phyloP scores from a whole-genome alignment of 1,140 invertebrate species.

The Mamestra configurata region DNA sequence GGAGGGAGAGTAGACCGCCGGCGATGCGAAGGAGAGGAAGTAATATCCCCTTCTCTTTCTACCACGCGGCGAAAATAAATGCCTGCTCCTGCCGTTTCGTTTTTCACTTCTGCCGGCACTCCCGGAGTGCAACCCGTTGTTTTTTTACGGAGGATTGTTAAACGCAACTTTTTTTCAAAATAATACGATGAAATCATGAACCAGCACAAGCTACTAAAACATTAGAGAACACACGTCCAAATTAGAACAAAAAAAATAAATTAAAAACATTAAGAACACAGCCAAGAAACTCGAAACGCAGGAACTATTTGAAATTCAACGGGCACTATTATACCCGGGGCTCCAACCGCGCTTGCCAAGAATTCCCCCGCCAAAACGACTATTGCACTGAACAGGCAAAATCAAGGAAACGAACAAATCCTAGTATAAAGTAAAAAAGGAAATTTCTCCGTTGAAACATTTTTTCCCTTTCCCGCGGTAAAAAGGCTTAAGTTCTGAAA shows the following conservation, averaged over 20 bases:
- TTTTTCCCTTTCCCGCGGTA: constrained; percentile 29
- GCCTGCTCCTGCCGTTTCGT: too few species aligned
- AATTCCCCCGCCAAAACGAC: constrained; percentile 42
- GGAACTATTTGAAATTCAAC: constrained; percentile 47
- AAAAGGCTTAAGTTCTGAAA: constrained; percentile 52
- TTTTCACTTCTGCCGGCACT: too few species aligned
- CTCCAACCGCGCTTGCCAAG: constrained; percentile 40
- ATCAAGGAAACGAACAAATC: constrained; percentile 44
- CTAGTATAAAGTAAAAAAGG: constrained; percentile 30
- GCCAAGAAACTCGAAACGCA: constrained; percentile 36
- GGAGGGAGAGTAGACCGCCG: too few species aligned
- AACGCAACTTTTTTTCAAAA: too few species aligned
- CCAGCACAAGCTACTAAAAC: neutral
- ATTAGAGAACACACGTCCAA: neutral
- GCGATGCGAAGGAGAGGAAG: too few species aligned
- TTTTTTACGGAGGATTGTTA: too few species aligned
- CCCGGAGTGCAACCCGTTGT: too few species aligned
- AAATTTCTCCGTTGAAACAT: constrained; percentile 15
- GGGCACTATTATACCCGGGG: constrained; percentile 37
- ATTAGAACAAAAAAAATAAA: constrained; percentile 33
- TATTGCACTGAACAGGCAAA: constrained; percentile 40
- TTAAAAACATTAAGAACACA: constrained; percentile 36
- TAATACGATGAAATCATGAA: neutral
- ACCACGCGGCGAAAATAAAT: too few species aligned
- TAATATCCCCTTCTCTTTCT: too few species aligned